Evolutionary conservation across 2,888 invertebrate genomes (phyloP), one percentile per base, ranked within the genome.

Genomic region (Rotaria sp.): DNA sequence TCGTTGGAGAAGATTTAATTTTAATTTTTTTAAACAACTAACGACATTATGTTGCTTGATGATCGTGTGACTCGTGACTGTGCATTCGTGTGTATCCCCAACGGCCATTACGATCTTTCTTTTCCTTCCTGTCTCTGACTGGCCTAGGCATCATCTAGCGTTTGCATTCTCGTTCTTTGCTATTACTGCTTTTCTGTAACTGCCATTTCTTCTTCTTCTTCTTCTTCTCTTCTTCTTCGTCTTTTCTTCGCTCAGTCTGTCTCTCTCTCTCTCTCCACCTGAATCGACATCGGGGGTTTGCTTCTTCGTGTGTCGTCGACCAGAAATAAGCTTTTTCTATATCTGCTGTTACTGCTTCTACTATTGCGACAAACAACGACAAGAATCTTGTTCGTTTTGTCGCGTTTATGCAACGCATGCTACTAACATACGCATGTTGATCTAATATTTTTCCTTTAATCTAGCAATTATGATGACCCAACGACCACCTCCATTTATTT

Each of bases 81-180:
- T 50, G 84, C 84, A 48, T 84, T 84, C 84, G 84, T 52, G 48
- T 84, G 84, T 50, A 50, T 84, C 52, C 48, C 84, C 18, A 84
- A 45, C 84, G 35, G 30, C 52, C 35, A 48, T 84, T 48, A 21
- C 45, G 41, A 18, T 84, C 84, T 84, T 52, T 84, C 45, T 84
- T 52, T 84, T 52, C 52, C 18, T 67, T 67, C 67, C 84, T 84
- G n/a, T 45, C 84, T 45, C 41, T 84, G 30, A 50, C 84, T 84
- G 84, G 84, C 21, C 21, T 45, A 45, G 30, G 52, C 30, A 48
- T 84, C 35, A 8, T 30, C 84, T 84, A 21, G 84, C 84, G 41
- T 52, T 84, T 35, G 84, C 84, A 13, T 30, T 35, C 24, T 84
- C 26, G 84, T 52, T 84, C 67, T 67, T 67, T 35, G 35, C 35